Evolutionary conservation across 2,797 vertebrate genomes (phyloP), one percentile per base, ranked within the genome.

Genomic region (Falco cherrug): DNA sequence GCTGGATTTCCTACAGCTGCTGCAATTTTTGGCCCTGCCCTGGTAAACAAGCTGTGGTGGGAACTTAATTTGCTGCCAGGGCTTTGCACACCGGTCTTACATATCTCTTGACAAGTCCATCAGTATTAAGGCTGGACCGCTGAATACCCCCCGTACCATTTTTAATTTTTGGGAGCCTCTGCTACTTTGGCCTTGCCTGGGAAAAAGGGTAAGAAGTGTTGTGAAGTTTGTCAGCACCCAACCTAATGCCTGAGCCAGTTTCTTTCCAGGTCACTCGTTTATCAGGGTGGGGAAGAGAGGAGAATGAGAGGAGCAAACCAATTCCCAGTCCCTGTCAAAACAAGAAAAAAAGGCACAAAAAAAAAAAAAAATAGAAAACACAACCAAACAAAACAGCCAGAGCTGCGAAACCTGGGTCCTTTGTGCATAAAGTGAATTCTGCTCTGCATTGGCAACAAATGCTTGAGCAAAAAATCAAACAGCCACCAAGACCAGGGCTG

Each of bases 371-470:
- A 7, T 35, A 35, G 35, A 35, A 35, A 35, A 35, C 35, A 35
- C 35, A 35, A 35, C 10, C 7, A 39, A 7, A 33, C 21, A 76
- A 68, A 60, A 14, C 22, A 60, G 10, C 9, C n/a, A 25, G n/a
- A n/a, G 11, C 24, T 35, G 57, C 7, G n/a, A 68, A 71, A 41
- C 16, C 29, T 17, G 20, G 3, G 29, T 56, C 48, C 41, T 56
- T n/a, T 10, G 19, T 4, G 11, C 9, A 0, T 29, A 6, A 29
- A 70, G 16, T n/a, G 39, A 61, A 53, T n/a, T 39, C 48, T 2
- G 2, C 19, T 9, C 29, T 57, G 13, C 2, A 20, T 14, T 65
- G 50, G 4, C 7, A 41, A 50, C 29, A 69, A 41, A 60, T 5
- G 5, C 19, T 29, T 60, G 12, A 69, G 7, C 16, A 31, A 48